These are phyloP conservation scores for Cheirogaleus medius DNA, from an alignment of 2,113 vertebrate genomes.

Conservation along the genomic window DNA sequence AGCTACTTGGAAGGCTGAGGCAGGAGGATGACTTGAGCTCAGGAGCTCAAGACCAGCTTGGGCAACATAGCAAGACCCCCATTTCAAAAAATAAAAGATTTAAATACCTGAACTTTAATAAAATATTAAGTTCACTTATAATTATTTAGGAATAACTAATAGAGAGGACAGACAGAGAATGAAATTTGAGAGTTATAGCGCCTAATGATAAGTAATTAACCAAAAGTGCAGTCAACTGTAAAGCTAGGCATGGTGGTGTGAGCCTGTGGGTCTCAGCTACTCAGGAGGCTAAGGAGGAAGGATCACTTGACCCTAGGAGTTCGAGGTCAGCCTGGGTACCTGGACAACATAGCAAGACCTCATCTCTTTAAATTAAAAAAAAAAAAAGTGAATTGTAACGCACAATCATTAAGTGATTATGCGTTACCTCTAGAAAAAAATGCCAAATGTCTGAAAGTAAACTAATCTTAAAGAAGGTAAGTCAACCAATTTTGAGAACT, in stretches of 20 bases:
- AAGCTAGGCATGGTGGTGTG: background rate
- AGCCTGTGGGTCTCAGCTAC: background rate
- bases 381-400: background rate
- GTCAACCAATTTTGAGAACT: background rate
- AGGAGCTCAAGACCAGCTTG: background rate
- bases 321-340: background rate
- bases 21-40: background rate
- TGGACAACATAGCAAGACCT: background rate
- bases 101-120: background rate
- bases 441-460: conserved; percentile 8
- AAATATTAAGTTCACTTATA: conserved; percentile 26
- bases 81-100: too few relatives aligned
- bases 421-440: conserved; percentile 10
- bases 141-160: background rate
- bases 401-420: background rate
- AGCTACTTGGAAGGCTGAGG: background rate
- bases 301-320: background rate
- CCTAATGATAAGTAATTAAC: background rate
- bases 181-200: background rate
- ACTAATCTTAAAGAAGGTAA: conserved; percentile 6
- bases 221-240: background rate
- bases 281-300: background rate
- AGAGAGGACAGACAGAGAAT: background rate
- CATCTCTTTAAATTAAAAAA: background rate
- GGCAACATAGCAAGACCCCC: too few relatives aligned